phyloP scores from a whole-genome alignment of 2,113 vertebrate species.

The Dissostichus mawsoni region DNA sequence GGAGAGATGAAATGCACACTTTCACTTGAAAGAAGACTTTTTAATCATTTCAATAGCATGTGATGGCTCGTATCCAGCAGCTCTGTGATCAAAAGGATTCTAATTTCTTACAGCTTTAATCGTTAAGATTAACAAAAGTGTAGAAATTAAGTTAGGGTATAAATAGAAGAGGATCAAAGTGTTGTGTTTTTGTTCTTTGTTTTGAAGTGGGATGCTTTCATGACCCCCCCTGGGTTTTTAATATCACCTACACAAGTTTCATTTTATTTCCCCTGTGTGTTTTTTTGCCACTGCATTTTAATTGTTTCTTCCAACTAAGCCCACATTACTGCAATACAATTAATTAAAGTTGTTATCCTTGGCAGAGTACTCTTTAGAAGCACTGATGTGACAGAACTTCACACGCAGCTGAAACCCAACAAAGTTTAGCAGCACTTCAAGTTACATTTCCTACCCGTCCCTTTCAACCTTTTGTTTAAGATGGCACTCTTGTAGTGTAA shows the following conservation, averaged over 20 bases:
- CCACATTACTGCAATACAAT: constrained; percentile 8
- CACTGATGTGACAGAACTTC: constrained; percentile 14
- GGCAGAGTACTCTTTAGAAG: constrained; percentile 8
- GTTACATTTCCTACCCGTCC: constrained; percentile 3
- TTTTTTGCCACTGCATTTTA: constrained; percentile 8
- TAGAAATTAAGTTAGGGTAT: constrained; percentile 17
- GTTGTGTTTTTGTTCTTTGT: constrained; percentile 27
- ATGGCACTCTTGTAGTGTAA: constrained; percentile 26
- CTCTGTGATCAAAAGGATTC: constrained; percentile 45
- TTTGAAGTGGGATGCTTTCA: constrained; percentile 37
- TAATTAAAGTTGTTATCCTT: constrained; percentile 37
- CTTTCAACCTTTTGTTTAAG: constrained; percentile 54
- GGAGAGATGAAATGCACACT: not conserved
- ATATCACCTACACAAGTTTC: constrained; percentile 37
- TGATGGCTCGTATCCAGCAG: constrained; percentile 20
- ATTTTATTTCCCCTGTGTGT: constrained; percentile 9
- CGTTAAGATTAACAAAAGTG: constrained; percentile 32
- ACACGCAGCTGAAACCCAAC: constrained; percentile 10
- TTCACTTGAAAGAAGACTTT: constrained; percentile 22
- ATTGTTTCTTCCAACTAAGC: constrained; percentile 14
- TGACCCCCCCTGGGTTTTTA: constrained; percentile 24
- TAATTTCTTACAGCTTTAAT: constrained; percentile 32
- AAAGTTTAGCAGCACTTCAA: constrained; percentile 31
- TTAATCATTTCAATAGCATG: constrained; percentile 22
- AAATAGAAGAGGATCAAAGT: constrained; percentile 47